phyloP scores from a whole-genome alignment of 1,140 invertebrate species.

The Bombus vancouverensis region DNA sequence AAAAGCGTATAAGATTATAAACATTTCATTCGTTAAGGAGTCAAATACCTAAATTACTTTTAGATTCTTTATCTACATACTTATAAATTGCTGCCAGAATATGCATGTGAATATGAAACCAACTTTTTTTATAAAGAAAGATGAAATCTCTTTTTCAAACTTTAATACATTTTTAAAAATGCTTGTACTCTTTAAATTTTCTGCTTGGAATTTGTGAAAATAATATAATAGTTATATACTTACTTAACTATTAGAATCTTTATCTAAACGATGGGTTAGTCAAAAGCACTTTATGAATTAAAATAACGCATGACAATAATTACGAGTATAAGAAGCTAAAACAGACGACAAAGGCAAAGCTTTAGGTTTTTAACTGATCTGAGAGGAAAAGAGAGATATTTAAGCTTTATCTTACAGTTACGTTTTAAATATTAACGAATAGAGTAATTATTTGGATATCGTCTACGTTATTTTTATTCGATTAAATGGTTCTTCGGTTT shows the following conservation, averaged over 20 bases:
- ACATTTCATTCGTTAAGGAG: no score
- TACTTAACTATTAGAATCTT: constrained; percentile 29
- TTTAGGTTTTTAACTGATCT: neutral
- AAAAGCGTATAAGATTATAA: neutral
- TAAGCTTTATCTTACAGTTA: neutral
- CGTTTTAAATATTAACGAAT: neutral
- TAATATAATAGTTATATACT: constrained; percentile 14
- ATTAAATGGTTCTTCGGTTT: neutral
- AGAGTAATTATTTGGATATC: neutral
- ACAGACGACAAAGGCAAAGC: neutral
- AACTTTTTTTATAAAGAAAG: neutral
- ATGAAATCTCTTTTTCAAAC: no score
- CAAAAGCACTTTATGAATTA: constrained; percentile 14
- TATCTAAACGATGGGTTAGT: constrained; percentile 29
- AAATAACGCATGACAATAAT: constrained; percentile 18
- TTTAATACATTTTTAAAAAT: neutral
- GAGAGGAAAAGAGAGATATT: no score
- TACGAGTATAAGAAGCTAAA: constrained; percentile 2
- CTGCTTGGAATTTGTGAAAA: constrained; percentile 40
- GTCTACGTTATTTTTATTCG: constrained; percentile 35
- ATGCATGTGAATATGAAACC: neutral
- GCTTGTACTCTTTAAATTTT: constrained; percentile 1
- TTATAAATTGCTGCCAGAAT: no score
- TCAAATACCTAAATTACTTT: neutral
- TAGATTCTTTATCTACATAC: no score